Conservation (phyloP, 2,797 vertebrate genomes). For the Limosa lapponica region DNA sequence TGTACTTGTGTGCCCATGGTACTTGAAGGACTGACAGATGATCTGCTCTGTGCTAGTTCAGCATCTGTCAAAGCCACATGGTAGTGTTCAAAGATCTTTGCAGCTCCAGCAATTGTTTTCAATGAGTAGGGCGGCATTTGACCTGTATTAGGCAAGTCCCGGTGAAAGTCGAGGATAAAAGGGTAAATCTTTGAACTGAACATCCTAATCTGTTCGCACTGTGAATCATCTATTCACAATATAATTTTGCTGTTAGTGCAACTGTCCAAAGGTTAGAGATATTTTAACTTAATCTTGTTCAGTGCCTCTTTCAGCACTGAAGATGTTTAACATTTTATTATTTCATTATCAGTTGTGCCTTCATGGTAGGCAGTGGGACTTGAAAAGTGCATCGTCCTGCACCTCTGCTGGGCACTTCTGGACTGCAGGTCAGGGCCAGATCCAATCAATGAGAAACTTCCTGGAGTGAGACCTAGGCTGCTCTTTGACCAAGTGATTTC, state of each 20-base stretch:
- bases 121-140: neutral
- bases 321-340: neutral
- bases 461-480: neutral
- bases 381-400: neutral
- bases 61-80: neutral
- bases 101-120: neutral
- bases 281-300: neutral
- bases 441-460: neutral
- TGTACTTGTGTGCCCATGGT: accelerated
- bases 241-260: neutral
- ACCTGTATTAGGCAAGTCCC: neutral
- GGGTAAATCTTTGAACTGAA: neutral
- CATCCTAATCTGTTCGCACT: neutral
- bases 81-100: neutral
- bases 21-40: neutral
- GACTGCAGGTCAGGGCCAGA: neutral
- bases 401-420: neutral
- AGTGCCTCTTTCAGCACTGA: neutral
- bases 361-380: neutral
- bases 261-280: neutral
- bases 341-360: neutral
- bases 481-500: neutral
- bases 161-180: neutral
- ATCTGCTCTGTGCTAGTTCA: neutral
- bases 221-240: neutral